Base-by-base conservation (phyloP, 1,140 invertebrate species). In the Vanessa tameamea region DNA sequence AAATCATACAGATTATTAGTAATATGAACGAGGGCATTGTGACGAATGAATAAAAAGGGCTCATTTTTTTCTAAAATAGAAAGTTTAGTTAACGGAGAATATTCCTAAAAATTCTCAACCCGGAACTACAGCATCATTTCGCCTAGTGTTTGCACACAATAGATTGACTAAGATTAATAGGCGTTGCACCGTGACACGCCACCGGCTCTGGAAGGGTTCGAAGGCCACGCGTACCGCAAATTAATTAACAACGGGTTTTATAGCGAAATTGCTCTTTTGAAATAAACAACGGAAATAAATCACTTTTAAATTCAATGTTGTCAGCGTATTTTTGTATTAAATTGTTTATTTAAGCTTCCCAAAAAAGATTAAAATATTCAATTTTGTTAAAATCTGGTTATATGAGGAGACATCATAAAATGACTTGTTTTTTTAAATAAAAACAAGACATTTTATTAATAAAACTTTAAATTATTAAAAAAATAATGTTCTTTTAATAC, bases 101-200 rank as follows among this genome's bases (percentile, higher is more conserved):
- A 20, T 53, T 53, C n/a, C n/a, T n/a, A n/a, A n/a, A 53, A 53
- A 20, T 16, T 53, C 50, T 53, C 50, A n/a, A n/a, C 6, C 15
- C 15, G 50, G 14, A 53, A 53, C 50, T 7, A 8, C 50, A 16
- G 15, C 15, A n/a, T 53, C 15, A 53, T 53, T 6, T 16, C 50
- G 7, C 1, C n/a, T 8, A 53, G 50, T 53, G n/a, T 53, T 53
- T 53, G 50, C n/a, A 53, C 50, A 53, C 50, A 53, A 53, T 53
- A 53, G 50, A 53, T 53, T 53, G 50, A 53, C 50, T 53, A n/a
- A 53, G 50, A 53, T 53, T 53, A 53, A 53, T 53, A 53, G 50
- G 50, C 50, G 37, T 43, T 43, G 37, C 37, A 43, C 15, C 50
- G 50, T 9, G 48, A 50, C 15, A 15, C 48, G 13, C 15, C n/a